phyloP scores from a whole-genome alignment of 2,888 invertebrate species.

The Synanthedon myopaeformis region DNA sequence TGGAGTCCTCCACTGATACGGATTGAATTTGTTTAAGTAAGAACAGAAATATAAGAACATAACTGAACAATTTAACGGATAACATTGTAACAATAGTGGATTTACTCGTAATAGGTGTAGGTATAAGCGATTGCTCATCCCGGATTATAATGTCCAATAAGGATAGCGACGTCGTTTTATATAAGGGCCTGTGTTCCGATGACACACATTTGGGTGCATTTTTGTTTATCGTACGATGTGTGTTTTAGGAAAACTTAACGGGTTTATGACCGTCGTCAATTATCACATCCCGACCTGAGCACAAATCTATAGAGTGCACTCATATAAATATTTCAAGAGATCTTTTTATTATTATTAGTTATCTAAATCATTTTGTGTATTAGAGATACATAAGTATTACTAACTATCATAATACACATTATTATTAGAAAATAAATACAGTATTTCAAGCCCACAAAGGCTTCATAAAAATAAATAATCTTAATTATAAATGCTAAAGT shows the following conservation, averaged over 20 bases:
- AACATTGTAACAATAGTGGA: not conserved
- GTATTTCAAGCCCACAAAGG: too few species aligned
- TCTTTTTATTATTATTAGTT: too few species aligned
- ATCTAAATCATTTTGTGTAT: too few species aligned
- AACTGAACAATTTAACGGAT: not conserved
- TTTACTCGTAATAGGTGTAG: not conserved
- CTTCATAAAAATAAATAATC: too few species aligned
- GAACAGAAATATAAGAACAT: not conserved
- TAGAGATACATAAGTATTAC: too few species aligned
- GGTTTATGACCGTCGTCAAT: constrained; percentile 50
- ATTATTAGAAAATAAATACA: too few species aligned
- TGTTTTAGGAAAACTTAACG: constrained; percentile 60
- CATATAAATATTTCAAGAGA: too few species aligned
- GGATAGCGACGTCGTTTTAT: constrained; percentile 36
- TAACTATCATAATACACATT: too few species aligned
- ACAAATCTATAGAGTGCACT: not conserved
- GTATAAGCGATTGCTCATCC: constrained; percentile 29
- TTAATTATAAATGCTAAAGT: too few species aligned
- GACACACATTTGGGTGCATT: constrained; percentile 58
- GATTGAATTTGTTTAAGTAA: constrained; percentile 18
- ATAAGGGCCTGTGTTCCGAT: constrained; percentile 27
- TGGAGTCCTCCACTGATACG: constrained; percentile 25
- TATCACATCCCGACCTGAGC: constrained; percentile 35
- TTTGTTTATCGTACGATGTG: constrained; percentile 43
- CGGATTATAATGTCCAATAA: constrained; percentile 21